Evolutionary conservation across 2,113 vertebrate species (phyloP), one percentile per base, ranked within the genome.

Genomic region (Megaptera novaeangliae): DNA sequence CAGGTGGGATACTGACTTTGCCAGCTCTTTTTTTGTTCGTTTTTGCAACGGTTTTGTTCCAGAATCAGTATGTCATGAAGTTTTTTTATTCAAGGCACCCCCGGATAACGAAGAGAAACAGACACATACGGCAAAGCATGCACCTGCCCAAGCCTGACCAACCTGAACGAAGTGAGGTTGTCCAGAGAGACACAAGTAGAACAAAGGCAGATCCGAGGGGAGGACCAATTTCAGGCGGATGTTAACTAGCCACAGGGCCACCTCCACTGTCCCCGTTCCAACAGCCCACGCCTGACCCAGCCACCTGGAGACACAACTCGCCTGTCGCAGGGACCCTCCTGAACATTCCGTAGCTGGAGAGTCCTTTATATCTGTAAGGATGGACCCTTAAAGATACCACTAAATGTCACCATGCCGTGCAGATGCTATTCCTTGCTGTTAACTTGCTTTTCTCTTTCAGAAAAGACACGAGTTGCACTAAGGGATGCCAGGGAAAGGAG

Each of bases 11-110:
- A 88, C 94, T 96, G 97, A 97, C 84, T 95, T 84, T 88, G 96
- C 95, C 89, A 82, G n/a, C 66, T 94, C 23, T 36, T 72, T n/a
- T 29, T 87, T 92, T 86, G 59, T 69, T 91, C 31, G 75, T 96
- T 92, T 97, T 78, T 55, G 31, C 95, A 98, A 98, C 68, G 85
- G 97, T 87, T 99, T 99, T 99, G 99, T 99, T 99, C 98, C 99
- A 99, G 99, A 99, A 99, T 99, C 99, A 99, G 98, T 98, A 98
- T 98, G 97, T 96, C 98, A 98, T 66, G 95, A 98, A 98, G 98
- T 98, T 98, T 96, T 98, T 98, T 97, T 98, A 97, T 98, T 98
- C 98, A 99, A 99, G 99, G 99, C 99, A 99, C 99, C 99, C 99
- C 99, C 98, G 99, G 98, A 99, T 99, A 98, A 99, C 96, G 98